Base-by-base conservation (phyloP, 2,797 vertebrate genomes). In the Schizopygopsis pylzovi region DNA sequence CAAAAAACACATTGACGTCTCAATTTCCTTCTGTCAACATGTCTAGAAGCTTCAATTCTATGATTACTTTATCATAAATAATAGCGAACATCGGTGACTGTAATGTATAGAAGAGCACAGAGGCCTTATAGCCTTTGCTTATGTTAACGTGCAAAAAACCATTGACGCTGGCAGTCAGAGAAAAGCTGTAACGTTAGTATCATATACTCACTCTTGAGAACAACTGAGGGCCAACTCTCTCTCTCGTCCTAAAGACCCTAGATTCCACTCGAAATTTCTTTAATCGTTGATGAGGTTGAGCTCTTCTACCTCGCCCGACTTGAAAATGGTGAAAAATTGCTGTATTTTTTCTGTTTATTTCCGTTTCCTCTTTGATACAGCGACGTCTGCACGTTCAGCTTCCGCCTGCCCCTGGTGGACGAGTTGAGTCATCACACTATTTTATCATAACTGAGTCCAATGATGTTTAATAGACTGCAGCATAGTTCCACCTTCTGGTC, bases 301-400 rank as follows among this genome's bases (percentile, higher is more conserved):
- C 93, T 91, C 91, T 90, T 81, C 49, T 6, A 39, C 83, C 83
- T 79, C 65, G 54, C 67, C 18, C 76, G 83, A 85, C 49, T 59
- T 15, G 83, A 85, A 85, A 72, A 47, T 39, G 67, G 67, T 47
- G 77, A 79, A 80, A 83, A 68, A 80, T 71, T 79, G 76, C 83
- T 79, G 83, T 85, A 25, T 85, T 2, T 85, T 85, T 85, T 85
- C 91, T 91, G 92, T 85, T 90, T 86, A 90, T 94, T 95, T 95
- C 94, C 95, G 95, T 93, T 95, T 95, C 94, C 94, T 93, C 89
- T 79, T 56, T 90, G 89, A 82, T 43, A 47, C 70, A 61, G 71
- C 49, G 45, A 47, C 49, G 68, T 59, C 37, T 25, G 28, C 79
- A 54, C 25, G 68, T 65, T 68, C 81, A 37, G 71, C 71, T 72